phyloP scores from a whole-genome alignment of 2,888 invertebrate species.

The Xestia ashworthii region DNA sequence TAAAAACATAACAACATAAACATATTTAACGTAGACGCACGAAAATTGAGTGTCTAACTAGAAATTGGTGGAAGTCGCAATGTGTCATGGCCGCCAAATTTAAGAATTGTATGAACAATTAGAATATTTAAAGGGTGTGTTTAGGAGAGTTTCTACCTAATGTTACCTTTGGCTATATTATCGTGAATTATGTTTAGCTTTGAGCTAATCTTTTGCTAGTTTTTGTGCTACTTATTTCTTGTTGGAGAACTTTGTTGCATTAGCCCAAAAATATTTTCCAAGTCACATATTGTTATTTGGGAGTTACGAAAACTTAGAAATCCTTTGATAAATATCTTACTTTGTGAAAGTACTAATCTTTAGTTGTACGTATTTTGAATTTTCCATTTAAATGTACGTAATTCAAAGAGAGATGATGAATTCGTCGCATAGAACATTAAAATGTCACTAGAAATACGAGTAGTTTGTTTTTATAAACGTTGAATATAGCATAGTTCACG shows the following conservation, averaged over 20 bases:
- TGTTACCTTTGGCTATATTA: constrained; percentile 6
- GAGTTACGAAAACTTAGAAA: constrained; percentile 2
- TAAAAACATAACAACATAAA: constrained; percentile 17
- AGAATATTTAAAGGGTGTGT: constrained; percentile 58
- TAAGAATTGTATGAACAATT: constrained; percentile 67
- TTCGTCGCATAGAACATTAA: background rate
- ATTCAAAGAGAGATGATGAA: background rate
- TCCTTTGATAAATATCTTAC: background rate
- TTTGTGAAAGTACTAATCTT: background rate
- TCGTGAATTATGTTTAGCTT: constrained; percentile 12
- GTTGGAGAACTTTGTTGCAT: constrained; percentile 34
- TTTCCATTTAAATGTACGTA: background rate
- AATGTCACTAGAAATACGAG: background rate
- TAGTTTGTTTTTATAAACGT: background rate
- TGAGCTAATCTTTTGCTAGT: constrained; percentile 30
- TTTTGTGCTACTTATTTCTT: constrained; percentile 23
- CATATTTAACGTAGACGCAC: constrained; percentile 27
- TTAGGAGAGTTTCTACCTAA: constrained; percentile 38
- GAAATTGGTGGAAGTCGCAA: constrained; percentile 50
- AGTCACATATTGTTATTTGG: constrained; percentile 24
- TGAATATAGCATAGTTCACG: background rate
- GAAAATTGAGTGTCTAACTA: constrained; percentile 48
- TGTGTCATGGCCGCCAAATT: constrained; percentile 64
- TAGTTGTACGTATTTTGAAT: background rate
- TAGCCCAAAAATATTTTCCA: constrained; percentile 12